A percentile compares a stretch with the other conserved stretches of the same genome.
These are phyloP conservation scores for Hydractinia symbiolongicarpus DNA, from an alignment of 30 jellyfish, hydroid and myxozoan genomes.

Conservation along the genomic window DNA sequence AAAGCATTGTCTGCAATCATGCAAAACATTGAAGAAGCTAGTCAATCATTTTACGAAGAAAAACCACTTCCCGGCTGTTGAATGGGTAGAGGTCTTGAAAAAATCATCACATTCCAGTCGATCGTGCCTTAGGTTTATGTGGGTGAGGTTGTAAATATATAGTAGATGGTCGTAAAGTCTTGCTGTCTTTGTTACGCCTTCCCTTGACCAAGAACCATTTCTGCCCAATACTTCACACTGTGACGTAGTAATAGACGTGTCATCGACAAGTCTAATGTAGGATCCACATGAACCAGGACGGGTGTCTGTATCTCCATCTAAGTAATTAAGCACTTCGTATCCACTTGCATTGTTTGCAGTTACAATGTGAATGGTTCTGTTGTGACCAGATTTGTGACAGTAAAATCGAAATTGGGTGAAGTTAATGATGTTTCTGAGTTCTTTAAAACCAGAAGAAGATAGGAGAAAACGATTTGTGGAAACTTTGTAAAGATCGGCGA, in stretches of 20 bases:
- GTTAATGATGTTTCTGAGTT: background rate
- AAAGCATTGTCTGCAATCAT: no score
- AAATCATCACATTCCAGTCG: constrained; percentile 5
- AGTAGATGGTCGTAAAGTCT: background rate
- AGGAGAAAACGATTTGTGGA: no score
- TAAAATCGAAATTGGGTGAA: background rate
- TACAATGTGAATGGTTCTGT: background rate
- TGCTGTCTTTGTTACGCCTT: background rate
- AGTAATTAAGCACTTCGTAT: background rate
- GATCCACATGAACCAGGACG: background rate
- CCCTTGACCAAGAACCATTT: background rate
- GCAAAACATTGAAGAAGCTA: no score
- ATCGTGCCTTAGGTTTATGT: background rate
- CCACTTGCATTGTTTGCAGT: background rate
- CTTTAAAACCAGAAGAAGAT: background rate
- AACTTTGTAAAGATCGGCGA: no score
- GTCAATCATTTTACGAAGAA: no score
- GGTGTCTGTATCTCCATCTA: background rate
- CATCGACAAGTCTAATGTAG: background rate
- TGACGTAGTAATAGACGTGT: background rate
- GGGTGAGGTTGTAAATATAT: background rate
- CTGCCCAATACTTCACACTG: background rate
- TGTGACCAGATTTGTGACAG: background rate
- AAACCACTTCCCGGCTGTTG: no score
- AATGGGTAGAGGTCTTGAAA: no score